These are phyloP conservation scores for Erebia ligea DNA, from an alignment of 2,888 invertebrate genomes.

Conservation along the genomic window DNA sequence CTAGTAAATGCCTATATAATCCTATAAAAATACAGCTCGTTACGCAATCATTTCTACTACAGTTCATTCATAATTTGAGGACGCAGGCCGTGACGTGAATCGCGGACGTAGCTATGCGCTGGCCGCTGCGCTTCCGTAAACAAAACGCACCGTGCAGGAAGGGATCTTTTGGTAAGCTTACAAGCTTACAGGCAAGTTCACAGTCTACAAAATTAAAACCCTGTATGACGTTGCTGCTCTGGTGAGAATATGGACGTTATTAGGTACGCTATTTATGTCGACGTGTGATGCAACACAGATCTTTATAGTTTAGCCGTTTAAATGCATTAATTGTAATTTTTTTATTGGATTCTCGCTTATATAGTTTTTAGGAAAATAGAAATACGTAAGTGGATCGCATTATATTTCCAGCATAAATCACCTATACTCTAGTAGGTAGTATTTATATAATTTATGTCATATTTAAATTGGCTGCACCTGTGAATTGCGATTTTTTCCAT, in stretches of 20 bases:
- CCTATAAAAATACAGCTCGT: background rate
- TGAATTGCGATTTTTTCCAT: no score
- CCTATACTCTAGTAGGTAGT: no score
- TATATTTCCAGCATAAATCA: background rate
- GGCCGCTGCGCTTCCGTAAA: conserved; percentile 37
- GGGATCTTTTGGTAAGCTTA: conserved; percentile 21
- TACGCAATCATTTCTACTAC: background rate
- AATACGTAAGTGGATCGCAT: background rate
- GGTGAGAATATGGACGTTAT: background rate
- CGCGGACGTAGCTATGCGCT: conserved; percentile 25
- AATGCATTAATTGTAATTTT: background rate
- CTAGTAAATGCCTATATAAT: background rate
- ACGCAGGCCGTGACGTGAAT: conserved; percentile 17
- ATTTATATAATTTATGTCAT: no score
- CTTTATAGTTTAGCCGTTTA: background rate
- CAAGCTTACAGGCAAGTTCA: conserved; percentile 22
- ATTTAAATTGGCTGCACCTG: no score
- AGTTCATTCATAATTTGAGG: conserved; percentile 54
- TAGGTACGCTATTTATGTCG: conserved; percentile 5
- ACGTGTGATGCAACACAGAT: background rate
- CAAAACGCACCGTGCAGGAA: conserved; percentile 19
- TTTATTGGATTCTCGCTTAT: background rate
- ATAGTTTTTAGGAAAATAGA: background rate
- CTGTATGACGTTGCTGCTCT: conserved; percentile 16
- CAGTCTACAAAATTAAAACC: conserved; percentile 32